Conservation (phyloP, 2,113 vertebrate species). For the Xiphophorus couchianus region DNA sequence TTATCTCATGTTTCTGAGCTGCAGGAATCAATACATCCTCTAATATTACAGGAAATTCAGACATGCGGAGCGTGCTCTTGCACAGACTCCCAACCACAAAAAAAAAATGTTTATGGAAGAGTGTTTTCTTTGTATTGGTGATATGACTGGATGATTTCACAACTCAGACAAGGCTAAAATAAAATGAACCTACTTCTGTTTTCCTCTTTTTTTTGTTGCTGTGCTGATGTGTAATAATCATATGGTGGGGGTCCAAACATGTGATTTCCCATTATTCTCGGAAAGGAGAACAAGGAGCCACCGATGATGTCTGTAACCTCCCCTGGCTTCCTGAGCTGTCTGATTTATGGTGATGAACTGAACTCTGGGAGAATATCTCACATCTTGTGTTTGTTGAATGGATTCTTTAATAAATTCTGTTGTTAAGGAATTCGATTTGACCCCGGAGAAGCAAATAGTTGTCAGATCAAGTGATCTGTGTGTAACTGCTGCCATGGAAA, state of each 20-base stretch:
- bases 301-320: background rate
- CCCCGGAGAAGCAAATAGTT: background rate
- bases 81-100: constrained; percentile 4
- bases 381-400: background rate
- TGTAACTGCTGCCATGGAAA: constrained; percentile 29
- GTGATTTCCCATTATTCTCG: constrained; percentile 44
- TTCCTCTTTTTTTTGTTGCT: constrained; percentile 3
- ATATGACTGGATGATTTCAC: background rate
- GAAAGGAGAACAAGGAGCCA: constrained; percentile 43
- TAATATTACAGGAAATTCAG: constrained; percentile 27
- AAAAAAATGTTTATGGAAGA: background rate
- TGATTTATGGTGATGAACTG: background rate
- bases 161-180: background rate
- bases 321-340: background rate
- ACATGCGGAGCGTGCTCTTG: background rate
- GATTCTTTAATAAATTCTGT: background rate
- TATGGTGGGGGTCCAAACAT: constrained; percentile 4
- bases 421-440: background rate
- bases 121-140: background rate
- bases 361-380: background rate
- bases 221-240: constrained; percentile 6
- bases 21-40: constrained; percentile 34
- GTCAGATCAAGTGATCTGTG: constrained; percentile 6
- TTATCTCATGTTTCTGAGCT: constrained; percentile 8
- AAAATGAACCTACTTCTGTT: constrained; percentile 5